A percentile compares a stretch with the other conserved stretches of the same genome.
Evolutionary conservation across 1,140 invertebrate species (phyloP).

Genomic region (Octopus sinensis): DNA sequence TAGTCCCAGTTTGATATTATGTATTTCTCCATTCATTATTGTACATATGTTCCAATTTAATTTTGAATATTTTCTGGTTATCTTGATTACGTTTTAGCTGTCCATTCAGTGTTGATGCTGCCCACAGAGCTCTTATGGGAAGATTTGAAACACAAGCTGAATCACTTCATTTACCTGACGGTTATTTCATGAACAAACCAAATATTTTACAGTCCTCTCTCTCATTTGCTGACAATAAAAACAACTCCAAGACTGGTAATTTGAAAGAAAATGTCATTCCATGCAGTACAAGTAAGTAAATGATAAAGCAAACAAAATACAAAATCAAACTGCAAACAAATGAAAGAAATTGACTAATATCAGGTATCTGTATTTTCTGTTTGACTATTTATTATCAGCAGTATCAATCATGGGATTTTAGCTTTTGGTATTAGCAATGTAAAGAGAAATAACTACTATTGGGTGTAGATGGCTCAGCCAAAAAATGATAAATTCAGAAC

Average conservation of each 20-base stretch:
- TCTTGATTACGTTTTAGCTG: constrained; percentile 41
- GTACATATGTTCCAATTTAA: no score
- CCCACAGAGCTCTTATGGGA: constrained; percentile 65
- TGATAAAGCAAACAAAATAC: neutral
- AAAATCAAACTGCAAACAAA: neutral
- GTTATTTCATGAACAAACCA: constrained; percentile 41
- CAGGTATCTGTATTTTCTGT: no score
- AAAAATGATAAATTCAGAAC: no score
- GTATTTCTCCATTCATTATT: no score
- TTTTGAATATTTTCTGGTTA: no score
- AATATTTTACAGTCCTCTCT: constrained; percentile 46
- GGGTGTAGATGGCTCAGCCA: no score
- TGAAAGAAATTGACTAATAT: neutral
- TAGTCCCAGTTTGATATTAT: no score
- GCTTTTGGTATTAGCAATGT: no score
- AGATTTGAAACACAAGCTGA: constrained; percentile 27
- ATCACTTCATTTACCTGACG: constrained; percentile 18
- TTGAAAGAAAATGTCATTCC: constrained; percentile 20
- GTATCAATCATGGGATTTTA: no score
- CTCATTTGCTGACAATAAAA: constrained; percentile 45
- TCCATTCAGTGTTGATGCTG: constrained; percentile 65
- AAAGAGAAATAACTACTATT: no score
- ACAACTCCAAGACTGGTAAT: constrained; percentile 17
- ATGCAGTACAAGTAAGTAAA: constrained; percentile 26
- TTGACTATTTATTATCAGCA: no score